Evolutionary conservation across 2,888 invertebrate species (phyloP), one percentile per base, ranked within the genome.

Genomic region (Tetragnatha montana): DNA sequence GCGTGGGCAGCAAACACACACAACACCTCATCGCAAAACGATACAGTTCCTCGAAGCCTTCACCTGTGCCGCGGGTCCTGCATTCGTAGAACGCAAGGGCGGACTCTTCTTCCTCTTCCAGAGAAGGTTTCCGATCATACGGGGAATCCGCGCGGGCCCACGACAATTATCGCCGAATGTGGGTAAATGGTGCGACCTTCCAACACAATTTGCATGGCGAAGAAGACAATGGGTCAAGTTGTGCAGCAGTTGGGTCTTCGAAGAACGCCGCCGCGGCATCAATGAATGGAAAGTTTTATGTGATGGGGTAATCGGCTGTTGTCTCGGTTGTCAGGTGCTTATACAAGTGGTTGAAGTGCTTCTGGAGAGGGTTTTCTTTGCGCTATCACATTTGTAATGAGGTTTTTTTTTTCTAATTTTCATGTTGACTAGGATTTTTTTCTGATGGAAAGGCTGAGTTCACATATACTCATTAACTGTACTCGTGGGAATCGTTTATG

Each of bases 171-270:
- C 70, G 79, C 51, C 50, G 81, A 85, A 78, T 79, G 85, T 88
- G 83, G 88, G 83, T 69, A 82, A 88, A 88, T 88, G 74, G 88
- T 88, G 71, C 83, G 88, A 83, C 88, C 82, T 88, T 88, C 49
- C 35, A 4, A 4, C 35, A 19, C 80, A 84, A n/a, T 88, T 83
- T 88, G 88, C 88, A 88, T 88, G 80, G 83, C 86, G 70, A 10
- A n/a, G 86, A 86, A 85, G 51, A 70, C 86, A 80, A 80, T 86
- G 73, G 80, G 80, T 86, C 74, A 85, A 60, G 78, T 78, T 50
- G 74, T 70, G 68, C 69, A 35, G 68, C 69, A 35, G 80, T 73
- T 82, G 68, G 35, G 60, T 68, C 68, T 84, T 84, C 83, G 76
- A 84, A 51, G 83, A 84, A 84, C 69, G 81, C 22, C 51, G 81